These are phyloP conservation scores for Pipistrellus pipistrellus DNA, from an alignment of 2,797 vertebrate genomes.

Conservation along the genomic window DNA sequence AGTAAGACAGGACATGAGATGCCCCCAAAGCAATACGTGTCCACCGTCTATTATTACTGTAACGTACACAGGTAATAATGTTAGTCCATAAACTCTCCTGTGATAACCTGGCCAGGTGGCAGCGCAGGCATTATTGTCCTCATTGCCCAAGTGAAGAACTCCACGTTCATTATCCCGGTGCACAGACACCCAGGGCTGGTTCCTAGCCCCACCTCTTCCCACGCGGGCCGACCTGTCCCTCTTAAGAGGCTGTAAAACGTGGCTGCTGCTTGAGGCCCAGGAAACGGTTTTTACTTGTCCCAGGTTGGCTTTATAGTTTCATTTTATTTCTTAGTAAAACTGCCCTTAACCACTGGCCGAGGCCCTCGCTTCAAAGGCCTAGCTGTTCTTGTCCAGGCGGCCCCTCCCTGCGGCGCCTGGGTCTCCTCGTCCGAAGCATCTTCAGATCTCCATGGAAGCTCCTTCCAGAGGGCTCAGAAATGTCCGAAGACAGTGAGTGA, in stretches of 20 bases:
- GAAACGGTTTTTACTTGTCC: neutral
- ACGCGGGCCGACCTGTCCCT: neutral
- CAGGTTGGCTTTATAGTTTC: constrained; percentile 67
- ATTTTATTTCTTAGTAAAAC: constrained; percentile 72
- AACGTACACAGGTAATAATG: neutral
- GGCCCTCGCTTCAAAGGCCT: neutral
- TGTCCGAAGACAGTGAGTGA: constrained; percentile 13
- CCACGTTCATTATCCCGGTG: neutral
- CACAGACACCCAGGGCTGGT: neutral
- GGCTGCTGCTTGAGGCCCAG: neutral
- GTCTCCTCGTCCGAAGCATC: neutral
- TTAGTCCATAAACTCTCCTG: neutral
- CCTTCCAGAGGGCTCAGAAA: constrained; percentile 47
- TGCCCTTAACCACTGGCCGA: constrained; percentile 15
- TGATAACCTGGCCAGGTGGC: neutral
- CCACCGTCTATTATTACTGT: neutral
- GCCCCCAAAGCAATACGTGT: neutral
- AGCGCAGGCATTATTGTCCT: neutral
- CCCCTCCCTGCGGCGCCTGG: neutral
- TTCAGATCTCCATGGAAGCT: neutral
- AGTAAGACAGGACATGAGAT: neutral
- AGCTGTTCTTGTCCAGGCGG: neutral
- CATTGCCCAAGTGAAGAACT: constrained; percentile 18
- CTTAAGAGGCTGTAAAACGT: neutral
- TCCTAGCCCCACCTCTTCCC: neutral